Evolutionary conservation across 1,140 invertebrate genomes (phyloP).

Genomic region (Limonius californicus): DNA sequence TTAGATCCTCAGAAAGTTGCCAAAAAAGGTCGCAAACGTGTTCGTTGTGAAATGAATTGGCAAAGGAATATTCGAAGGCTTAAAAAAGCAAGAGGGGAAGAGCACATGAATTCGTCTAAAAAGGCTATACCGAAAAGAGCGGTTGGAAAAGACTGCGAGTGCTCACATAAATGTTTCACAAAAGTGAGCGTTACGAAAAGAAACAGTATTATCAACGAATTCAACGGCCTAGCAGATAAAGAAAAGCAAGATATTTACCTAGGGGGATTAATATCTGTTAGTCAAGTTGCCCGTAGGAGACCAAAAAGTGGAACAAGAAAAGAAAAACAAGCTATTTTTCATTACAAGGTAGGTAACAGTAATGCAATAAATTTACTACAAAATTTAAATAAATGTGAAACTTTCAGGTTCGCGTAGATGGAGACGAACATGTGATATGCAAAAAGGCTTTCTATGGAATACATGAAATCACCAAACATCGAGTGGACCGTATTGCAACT

Average conservation of each 20-base stretch:
- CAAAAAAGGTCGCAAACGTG: slow-evolving; percentile 7
- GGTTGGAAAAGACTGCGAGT: background rate
- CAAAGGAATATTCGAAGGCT: background rate
- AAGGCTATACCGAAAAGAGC: background rate
- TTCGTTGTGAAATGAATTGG: background rate
- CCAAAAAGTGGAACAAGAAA: slow-evolving; percentile 1
- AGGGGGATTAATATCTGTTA: background rate
- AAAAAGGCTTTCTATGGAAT: background rate
- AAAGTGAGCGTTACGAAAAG: background rate
- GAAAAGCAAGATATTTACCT: slow-evolving; percentile 11
- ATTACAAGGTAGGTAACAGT: slow-evolving; percentile 8
- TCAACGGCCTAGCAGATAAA: background rate
- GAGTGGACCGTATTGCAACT: background rate
- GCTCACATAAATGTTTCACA: background rate
- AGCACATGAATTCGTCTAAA: background rate
- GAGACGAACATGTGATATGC: background rate
- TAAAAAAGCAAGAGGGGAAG: slow-evolving; percentile 9
- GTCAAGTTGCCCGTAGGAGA: background rate
- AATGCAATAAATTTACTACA: too few species aligned
- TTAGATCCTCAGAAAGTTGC: too few species aligned
- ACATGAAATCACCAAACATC: background rate
- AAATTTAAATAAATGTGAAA: too few species aligned
- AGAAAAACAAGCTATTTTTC: background rate
- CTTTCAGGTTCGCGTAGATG: background rate
- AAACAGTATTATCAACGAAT: background rate